Conservation (phyloP, 2,113 vertebrate species). For the Emydura subglobosa region DNA sequence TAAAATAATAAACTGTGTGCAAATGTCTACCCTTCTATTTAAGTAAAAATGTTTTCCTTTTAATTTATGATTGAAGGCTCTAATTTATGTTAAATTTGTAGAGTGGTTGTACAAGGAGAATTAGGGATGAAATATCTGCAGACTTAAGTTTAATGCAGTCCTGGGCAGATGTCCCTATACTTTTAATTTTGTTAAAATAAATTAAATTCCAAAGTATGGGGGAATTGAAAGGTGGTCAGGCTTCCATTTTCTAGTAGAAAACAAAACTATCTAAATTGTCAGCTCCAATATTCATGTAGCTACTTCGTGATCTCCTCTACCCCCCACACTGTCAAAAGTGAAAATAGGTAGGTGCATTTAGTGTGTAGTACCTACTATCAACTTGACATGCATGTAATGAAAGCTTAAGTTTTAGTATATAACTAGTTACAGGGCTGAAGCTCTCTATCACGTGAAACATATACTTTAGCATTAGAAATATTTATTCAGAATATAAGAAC, state of each 20-base stretch:
- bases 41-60: neutral
- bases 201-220: neutral
- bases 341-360: too few relatives aligned
- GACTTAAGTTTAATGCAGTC: neutral
- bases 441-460: neutral
- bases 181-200: neutral
- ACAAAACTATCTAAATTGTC: too few relatives aligned
- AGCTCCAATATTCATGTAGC: too few relatives aligned
- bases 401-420: neutral
- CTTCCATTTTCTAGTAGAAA: neutral
- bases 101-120: neutral
- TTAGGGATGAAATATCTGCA: neutral
- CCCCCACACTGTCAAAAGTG: neutral
- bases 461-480: conserved; percentile 80
- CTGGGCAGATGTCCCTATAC: neutral
- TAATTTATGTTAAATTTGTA: neutral
- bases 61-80: neutral
- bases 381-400: too few relatives aligned
- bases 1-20: neutral
- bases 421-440: neutral
- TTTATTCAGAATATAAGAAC: conserved; percentile 90
- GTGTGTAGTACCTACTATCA: too few relatives aligned
- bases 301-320: too few relatives aligned
- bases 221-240: neutral
- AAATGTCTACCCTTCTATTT: conserved; percentile 11